Percentiles rank a stretch among this genome's conserved stretches.
Conservation (phyloP, 2,797 vertebrate genomes). For the Anguilla anguilla region DNA sequence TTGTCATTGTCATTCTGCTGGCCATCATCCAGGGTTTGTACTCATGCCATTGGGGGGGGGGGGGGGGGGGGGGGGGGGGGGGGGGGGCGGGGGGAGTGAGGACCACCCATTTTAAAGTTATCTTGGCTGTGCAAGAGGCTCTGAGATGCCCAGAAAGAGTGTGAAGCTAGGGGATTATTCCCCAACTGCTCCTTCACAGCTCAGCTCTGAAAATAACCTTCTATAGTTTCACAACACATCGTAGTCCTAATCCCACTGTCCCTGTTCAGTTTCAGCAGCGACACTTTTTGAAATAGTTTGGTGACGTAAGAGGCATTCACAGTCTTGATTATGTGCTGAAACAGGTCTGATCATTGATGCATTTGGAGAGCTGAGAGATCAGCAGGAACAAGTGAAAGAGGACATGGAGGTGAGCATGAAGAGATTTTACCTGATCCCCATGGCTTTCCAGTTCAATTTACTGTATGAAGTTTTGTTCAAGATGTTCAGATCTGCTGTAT, state of each 20-base stretch:
- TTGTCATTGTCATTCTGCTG: conserved; percentile 96
- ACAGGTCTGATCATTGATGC: conserved; percentile 98
- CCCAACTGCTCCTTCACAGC: neutral
- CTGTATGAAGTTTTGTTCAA: neutral
- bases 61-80: neutral
- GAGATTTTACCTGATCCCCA: conserved; percentile 11
- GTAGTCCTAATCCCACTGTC: neutral
- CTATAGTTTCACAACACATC: conserved; percentile 3
- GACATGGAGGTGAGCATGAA: conserved; percentile 91
- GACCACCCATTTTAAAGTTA: neutral
- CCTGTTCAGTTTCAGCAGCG: neutral
- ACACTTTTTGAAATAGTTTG: neutral
- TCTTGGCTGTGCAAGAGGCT: neutral
- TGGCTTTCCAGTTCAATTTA: neutral
- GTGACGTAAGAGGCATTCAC: conserved; percentile 9
- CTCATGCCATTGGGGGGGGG: neutral
- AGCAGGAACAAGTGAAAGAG: conserved; percentile 98
- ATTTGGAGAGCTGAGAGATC: conserved; percentile 97
- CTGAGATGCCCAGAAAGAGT: conserved; percentile 6
- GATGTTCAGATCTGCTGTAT: neutral
- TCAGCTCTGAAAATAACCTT: neutral
- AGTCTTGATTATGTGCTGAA: conserved; percentile 37
- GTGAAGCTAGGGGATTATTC: conserved; percentile 21
- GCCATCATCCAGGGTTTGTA: conserved; percentile 94
- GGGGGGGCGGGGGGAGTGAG: neutral